A percentile compares a stretch with the other conserved stretches of the same genome.
phyloP scores from a whole-genome alignment of 2,888 invertebrate genomes.

The Trissolcus japonicus region DNA sequence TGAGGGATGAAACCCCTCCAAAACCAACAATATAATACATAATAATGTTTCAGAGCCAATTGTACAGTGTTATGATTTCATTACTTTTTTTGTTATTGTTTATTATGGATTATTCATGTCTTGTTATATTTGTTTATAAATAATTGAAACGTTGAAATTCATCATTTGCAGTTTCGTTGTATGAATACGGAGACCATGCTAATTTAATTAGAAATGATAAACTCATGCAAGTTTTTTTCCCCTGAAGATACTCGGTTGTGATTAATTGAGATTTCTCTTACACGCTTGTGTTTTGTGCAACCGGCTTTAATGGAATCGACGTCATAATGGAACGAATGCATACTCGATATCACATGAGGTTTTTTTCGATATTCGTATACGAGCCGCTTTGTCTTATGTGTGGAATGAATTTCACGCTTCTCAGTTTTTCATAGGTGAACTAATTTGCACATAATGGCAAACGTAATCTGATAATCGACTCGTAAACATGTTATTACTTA shows the following conservation, averaged over 20 bases:
- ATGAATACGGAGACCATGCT: too few relatives aligned
- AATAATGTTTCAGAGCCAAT: too few relatives aligned
- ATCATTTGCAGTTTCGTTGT: too few relatives aligned
- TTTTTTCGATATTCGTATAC: constrained; percentile 49
- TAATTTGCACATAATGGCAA: constrained; percentile 55
- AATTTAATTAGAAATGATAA: too few relatives aligned
- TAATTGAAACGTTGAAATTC: too few relatives aligned
- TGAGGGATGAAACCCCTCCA: too few relatives aligned
- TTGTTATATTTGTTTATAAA: too few relatives aligned
- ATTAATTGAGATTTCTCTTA: constrained; percentile 48
- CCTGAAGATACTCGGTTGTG: constrained; percentile 20
- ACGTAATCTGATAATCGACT: constrained; percentile 53
- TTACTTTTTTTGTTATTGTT: too few relatives aligned
- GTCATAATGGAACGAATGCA: constrained; percentile 47
- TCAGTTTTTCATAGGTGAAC: constrained; percentile 47
- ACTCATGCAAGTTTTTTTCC: background rate
- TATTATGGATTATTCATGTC: too few relatives aligned
- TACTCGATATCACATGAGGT: constrained; percentile 41
- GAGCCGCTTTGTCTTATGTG: constrained; percentile 44
- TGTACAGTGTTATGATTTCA: too few relatives aligned
- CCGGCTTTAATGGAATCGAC: constrained; percentile 38
- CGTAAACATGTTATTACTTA: constrained; percentile 57
- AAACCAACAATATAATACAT: too few relatives aligned
- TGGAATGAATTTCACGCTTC: constrained; percentile 57
- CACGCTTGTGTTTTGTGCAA: constrained; percentile 42